Conservation (phyloP, 2,797 vertebrate genomes). For the Onychomys torridus region DNA sequence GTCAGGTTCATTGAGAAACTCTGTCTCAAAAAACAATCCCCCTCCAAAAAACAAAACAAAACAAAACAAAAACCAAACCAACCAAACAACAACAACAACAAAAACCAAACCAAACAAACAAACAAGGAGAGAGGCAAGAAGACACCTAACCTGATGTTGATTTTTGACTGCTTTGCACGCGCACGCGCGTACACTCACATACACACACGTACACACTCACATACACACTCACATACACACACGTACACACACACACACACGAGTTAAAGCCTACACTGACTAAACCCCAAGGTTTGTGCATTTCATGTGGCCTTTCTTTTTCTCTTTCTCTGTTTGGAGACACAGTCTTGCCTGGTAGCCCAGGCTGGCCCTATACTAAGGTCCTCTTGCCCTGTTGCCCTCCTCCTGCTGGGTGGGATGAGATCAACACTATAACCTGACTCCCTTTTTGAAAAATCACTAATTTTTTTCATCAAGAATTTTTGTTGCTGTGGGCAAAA, state of each 20-base stretch:
- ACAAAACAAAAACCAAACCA: background rate
- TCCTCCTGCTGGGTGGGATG: background rate
- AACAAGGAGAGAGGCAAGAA: background rate
- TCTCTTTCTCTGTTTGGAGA: too few species aligned
- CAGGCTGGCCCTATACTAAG: background rate
- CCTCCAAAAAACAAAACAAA: background rate
- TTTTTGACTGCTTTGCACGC: background rate
- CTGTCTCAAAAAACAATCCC: too few species aligned
- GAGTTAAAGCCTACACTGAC: background rate
- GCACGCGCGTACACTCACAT: too few species aligned
- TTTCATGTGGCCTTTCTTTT: background rate
- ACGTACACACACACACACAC: background rate
- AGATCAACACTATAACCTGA: too few species aligned
- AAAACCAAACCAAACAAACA: background rate
- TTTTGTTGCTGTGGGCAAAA: conserved; percentile 41
- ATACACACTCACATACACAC: background rate
- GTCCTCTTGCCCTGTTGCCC: too few species aligned
- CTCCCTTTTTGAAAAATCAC: background rate
- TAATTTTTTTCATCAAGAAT: background rate
- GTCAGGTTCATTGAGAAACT: background rate
- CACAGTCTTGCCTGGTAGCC: background rate
- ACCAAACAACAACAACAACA: background rate
- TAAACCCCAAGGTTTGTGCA: background rate
- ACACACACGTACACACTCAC: too few species aligned
- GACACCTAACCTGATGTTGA: background rate